phyloP scores from a whole-genome alignment of 2,797 vertebrate species.

The Xiphorhynchus erythropygius region DNA sequence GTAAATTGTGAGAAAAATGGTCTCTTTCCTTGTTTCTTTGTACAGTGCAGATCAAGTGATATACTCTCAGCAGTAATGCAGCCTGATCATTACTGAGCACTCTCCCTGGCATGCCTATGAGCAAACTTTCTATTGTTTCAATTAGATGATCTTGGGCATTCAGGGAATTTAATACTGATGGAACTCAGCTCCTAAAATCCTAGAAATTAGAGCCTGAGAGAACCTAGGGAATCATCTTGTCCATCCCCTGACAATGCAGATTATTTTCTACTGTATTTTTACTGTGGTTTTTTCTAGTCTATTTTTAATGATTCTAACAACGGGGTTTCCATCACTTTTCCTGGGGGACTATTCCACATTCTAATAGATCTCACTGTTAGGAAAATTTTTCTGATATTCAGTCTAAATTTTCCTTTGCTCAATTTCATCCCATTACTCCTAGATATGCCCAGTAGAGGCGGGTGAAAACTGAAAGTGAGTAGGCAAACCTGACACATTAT shows the following conservation, averaged over 20 bases:
- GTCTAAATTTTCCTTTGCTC: slow-evolving; percentile 71
- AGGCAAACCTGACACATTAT: slow-evolving; percentile 70
- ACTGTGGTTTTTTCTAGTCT: slow-evolving; percentile 44
- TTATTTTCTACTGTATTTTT: slow-evolving; percentile 62
- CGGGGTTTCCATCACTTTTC: slow-evolving; percentile 56
- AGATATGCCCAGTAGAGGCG: slow-evolving; percentile 66
- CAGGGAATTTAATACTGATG: slow-evolving; percentile 62
- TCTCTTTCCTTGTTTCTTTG: slow-evolving; percentile 50
- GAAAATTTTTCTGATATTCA: slow-evolving; percentile 70
- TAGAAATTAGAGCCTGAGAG: slow-evolving; percentile 56
- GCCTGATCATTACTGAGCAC: slow-evolving; percentile 60
- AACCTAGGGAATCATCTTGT: slow-evolving; percentile 50
- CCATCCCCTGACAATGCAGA: slow-evolving; percentile 57
- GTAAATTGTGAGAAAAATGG: slow-evolving; percentile 50
- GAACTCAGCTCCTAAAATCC: slow-evolving; percentile 64
- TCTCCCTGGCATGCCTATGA: slow-evolving; percentile 64
- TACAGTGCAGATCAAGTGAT: slow-evolving; percentile 58
- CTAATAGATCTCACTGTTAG: slow-evolving; percentile 71
- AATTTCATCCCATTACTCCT: slow-evolving; percentile 73
- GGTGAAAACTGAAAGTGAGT: slow-evolving; percentile 70
- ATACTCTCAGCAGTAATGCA: slow-evolving; percentile 53
- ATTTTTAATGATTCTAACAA: slow-evolving; percentile 69
- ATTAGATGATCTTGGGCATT: slow-evolving; percentile 65
- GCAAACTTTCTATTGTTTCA: slow-evolving; percentile 71
- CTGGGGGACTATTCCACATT: slow-evolving; percentile 65